Evolutionary conservation across 2,888 invertebrate genomes (phyloP).

Genomic region (Osmoderma eremita): DNA sequence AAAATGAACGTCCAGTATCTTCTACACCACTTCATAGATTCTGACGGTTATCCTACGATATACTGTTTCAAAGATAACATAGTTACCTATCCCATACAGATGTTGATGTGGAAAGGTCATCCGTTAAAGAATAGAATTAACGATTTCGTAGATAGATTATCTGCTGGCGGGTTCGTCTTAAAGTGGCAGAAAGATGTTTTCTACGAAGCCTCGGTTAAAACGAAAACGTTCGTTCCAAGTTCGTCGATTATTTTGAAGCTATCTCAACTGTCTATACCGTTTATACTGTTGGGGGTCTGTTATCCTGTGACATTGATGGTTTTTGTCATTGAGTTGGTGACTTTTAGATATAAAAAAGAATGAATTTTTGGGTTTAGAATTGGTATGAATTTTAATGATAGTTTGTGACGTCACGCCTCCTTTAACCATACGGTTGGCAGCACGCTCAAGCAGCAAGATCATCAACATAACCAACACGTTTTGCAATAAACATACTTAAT

Average conservation of each 20-base stretch:
- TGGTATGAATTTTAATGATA: too few relatives aligned
- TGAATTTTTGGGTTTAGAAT: too few relatives aligned
- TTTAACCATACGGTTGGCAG: too few relatives aligned
- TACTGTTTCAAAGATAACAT: slow-evolving; percentile 54
- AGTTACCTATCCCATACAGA: slow-evolving; percentile 56
- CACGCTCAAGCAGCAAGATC: too few relatives aligned
- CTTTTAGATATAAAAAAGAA: not conserved
- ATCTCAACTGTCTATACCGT: slow-evolving; percentile 45
- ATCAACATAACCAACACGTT: too few relatives aligned
- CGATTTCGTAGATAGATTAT: slow-evolving; percentile 51
- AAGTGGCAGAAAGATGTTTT: slow-evolving; percentile 51
- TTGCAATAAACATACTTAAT: too few relatives aligned
- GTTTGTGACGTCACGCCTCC: too few relatives aligned
- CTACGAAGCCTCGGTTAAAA: slow-evolving; percentile 26
- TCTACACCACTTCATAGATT: slow-evolving; percentile 50
- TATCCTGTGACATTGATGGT: not conserved
- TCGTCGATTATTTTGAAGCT: slow-evolving; percentile 35
- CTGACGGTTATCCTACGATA: slow-evolving; percentile 49
- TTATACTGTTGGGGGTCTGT: slow-evolving; percentile 31
- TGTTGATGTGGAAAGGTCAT: slow-evolving; percentile 58
- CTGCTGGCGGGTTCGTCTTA: slow-evolving; percentile 54
- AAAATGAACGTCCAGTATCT: slow-evolving; percentile 54
- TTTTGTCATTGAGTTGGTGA: slow-evolving; percentile 5
- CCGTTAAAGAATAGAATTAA: slow-evolving; percentile 54
- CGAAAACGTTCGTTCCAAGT: slow-evolving; percentile 32